Base-by-base conservation (phyloP, 2,113 vertebrate species). In the Anolis carolinensis region DNA sequence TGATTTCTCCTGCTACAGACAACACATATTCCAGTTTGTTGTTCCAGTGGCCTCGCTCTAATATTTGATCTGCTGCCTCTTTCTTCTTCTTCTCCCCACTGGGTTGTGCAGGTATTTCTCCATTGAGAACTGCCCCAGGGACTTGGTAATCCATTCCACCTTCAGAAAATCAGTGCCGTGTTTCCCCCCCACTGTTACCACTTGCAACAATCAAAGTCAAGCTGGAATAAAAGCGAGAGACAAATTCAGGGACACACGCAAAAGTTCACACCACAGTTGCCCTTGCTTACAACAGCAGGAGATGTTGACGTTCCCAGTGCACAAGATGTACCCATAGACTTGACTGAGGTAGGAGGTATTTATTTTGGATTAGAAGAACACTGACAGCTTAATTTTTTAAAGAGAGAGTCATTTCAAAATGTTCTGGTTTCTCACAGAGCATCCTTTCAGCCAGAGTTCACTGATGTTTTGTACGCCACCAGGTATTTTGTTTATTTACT, bases 1-100 rank as follows among this genome's bases (percentile, higher is more conserved):
- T 96, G 93, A 99, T 98, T 93, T 98, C 98, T 77, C 98, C 98
- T 0, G 97, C 98, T 25, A 98, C 98, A 0, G 98, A 98, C 79
- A 99, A 93, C 39, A 98, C 86, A 0, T 98, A 99, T 92, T 99
- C 98, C 87, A 97, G 67, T 92, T 99, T 99, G 94, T 98, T 99
- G 95, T 96, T 97, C 98, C 98, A 99, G 20, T 99, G 97, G 4
- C 96, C 98, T 27, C 98, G 93, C 68, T 98, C 97, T 93, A 97
- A 83, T 0, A 94, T 96, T 79, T 84, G 10, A 0, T 91, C 32
- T 2, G 62, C 34, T 48, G 92, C 85, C 92, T 95, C 92, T 95
- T 95, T 92, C 94, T 96, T 88, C 92, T 94, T 92, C 95, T 96
- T 89, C 90, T 96, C 92, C 94, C 63, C 0, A 87, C 84, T 16